Base-by-base conservation (phyloP, 37 sponge, comb jelly and placozoan genomes). In the Spongilla lacustris region DNA sequence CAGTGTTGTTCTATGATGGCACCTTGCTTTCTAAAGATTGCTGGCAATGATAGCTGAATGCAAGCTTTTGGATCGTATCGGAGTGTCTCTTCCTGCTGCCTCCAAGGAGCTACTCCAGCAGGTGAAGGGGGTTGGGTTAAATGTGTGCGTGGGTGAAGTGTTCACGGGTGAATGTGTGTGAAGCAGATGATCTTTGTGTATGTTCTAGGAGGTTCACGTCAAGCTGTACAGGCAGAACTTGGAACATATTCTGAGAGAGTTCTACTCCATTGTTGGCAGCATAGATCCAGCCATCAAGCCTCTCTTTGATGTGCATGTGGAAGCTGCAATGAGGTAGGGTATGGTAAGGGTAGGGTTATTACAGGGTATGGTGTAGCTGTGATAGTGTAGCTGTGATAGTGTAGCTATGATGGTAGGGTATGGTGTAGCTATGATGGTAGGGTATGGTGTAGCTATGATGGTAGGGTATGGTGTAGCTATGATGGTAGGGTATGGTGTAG, bases 201-300 rank as follows among this genome's bases (percentile, higher is more conserved):
- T n/a, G 26, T 46, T 81, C 10, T 80, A 95, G 94, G 97, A 94
- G 32, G 35, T 30, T 1, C 86, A 91, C 4, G 74, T 96, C 68
- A 96, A 96, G 83, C 71, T 75, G 19, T 96, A 91, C 88, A 86
- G 86, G 26, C 94, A 96, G 77, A 86, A 85, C 14, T 77, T 96
- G 66, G 90, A 96, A 33, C 73, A 79, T 25, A 71, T 84, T 34
- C 76, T 94, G 74, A 83, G 71, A 25, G 91, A 84, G 10, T 84
- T 87, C 76, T 90, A 90, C 75, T 72, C 50, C 0, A 35, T 84
- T 25, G 67, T 75, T 34, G 30, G 71, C 30, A 71, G 76, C 21
- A 29, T 90, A 8, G 88, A 94, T 33, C 69, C 80, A 0, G 38
- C 75, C 6, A 68, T 97, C 26, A 78, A 31, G 29, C 86, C 92